These are phyloP conservation scores for Pyrgilauda ruficollis DNA, from an alignment of 2,113 vertebrate species.

Conservation along the genomic window DNA sequence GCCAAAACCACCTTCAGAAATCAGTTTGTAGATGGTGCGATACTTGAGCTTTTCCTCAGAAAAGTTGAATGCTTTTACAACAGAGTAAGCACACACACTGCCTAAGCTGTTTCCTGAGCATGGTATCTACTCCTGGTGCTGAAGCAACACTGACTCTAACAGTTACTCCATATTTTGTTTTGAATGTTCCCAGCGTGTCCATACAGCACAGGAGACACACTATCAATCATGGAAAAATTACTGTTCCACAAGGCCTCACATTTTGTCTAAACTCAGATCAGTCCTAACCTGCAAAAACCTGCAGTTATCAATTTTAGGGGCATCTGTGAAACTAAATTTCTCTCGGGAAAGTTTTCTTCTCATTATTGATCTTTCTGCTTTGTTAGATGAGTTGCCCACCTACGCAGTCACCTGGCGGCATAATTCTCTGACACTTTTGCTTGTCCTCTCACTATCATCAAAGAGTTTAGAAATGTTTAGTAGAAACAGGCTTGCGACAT, in stretches of 20 bases:
- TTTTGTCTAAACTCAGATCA: background rate
- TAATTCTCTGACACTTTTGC: background rate
- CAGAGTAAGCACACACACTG: background rate
- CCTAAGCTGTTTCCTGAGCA: background rate
- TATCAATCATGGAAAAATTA: background rate
- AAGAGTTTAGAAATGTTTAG: background rate
- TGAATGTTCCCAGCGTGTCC: rapidly evolving
- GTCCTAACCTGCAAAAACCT: background rate
- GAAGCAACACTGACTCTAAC: rapidly evolving
- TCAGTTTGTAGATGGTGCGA: rapidly evolving
- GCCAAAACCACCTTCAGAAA: background rate
- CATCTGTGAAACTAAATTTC: background rate
- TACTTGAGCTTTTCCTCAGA: background rate
- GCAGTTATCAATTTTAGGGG: background rate
- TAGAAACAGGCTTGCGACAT: background rate
- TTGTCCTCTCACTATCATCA: background rate
- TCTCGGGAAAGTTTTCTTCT: background rate
- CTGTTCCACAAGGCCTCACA: background rate
- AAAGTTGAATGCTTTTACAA: background rate
- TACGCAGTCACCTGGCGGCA: rapidly evolving
- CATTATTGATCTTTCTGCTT: background rate
- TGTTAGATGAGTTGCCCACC: background rate
- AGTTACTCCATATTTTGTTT: rapidly evolving
- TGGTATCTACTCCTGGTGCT: background rate
- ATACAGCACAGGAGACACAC: background rate